Conservation (phyloP, 2,888 invertebrate genomes). For the Patella pellucida region DNA sequence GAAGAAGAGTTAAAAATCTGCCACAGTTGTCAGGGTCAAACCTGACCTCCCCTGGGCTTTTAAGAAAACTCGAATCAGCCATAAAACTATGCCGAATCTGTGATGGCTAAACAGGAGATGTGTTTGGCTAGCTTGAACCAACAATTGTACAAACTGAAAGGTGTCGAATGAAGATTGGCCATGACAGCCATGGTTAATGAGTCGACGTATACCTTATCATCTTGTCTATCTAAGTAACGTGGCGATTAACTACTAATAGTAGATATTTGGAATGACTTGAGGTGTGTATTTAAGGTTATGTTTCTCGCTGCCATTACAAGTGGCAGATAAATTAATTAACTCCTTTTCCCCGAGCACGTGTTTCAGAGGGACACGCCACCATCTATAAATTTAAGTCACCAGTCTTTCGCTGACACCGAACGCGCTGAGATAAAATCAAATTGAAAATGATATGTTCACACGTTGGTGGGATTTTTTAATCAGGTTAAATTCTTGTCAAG, state of each 20-base stretch:
- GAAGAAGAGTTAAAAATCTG: neutral
- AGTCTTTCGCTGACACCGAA: neutral
- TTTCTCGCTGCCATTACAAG: slow-evolving; percentile 7
- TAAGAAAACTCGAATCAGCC: neutral
- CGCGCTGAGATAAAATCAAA: neutral
- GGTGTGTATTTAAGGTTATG: neutral
- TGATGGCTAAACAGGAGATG: slow-evolving; percentile 2
- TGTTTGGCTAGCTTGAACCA: slow-evolving; percentile 10
- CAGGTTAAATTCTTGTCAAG: no score
- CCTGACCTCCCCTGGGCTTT: neutral
- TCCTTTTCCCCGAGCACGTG: neutral
- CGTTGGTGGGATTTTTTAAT: no score
- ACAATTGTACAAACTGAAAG: slow-evolving; percentile 11
- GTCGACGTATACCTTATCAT: neutral
- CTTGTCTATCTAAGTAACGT: slow-evolving; percentile 4
- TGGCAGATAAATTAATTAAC: slow-evolving; percentile 12
- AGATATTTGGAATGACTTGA: neutral
- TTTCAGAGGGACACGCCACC: neutral
- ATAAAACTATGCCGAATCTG: slow-evolving; percentile 8
- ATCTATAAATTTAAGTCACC: slow-evolving; percentile 7
- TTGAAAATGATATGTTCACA: no score
- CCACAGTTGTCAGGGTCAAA: neutral
- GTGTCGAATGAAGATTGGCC: slow-evolving; percentile 2
- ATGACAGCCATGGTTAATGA: slow-evolving; percentile 9
- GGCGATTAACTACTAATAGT: slow-evolving; percentile 8